phyloP scores from a whole-genome alignment of 2,797 vertebrate species.

The Anguilla megastoma region DNA sequence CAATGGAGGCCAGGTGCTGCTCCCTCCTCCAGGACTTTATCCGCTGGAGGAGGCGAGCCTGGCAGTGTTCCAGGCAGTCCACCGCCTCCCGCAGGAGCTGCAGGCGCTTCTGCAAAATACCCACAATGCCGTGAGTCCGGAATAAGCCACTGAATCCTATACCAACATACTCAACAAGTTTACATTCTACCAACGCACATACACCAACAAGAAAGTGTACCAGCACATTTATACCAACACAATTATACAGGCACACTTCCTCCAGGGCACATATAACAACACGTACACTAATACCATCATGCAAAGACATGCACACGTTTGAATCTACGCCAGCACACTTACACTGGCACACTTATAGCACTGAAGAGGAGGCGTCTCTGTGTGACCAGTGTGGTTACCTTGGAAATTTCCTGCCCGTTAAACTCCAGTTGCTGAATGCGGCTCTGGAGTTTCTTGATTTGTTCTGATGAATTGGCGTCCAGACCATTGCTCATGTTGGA shows the following conservation, averaged over 20 bases:
- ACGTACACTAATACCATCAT: not conserved
- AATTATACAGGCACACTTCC: not conserved
- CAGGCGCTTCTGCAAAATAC: conserved; percentile 69
- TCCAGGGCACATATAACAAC: not conserved
- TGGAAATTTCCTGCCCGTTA: conserved; percentile 53
- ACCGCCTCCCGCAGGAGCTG: conserved; percentile 72
- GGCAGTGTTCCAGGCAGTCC: conserved; percentile 75
- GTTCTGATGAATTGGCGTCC: conserved; percentile 51
- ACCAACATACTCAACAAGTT: too few species aligned
- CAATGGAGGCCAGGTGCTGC: conserved; percentile 86
- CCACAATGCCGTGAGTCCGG: conserved; percentile 26
- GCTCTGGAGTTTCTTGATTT: conserved; percentile 56
- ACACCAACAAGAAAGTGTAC: too few species aligned
- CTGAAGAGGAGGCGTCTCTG: not conserved
- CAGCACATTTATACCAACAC: not conserved
- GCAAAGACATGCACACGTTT: not conserved
- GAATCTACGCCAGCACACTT: not conserved
- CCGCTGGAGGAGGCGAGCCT: conserved; percentile 74
- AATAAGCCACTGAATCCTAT: not conserved
- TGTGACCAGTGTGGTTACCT: conserved; percentile 52
- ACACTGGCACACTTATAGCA: not conserved
- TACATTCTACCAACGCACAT: too few species aligned
- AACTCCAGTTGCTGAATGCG: conserved; percentile 65
- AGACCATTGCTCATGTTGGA: conserved; percentile 52
- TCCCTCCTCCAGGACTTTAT: conserved; percentile 87